These are phyloP conservation scores for Odiellus spinosus DNA, from an alignment of 2,888 invertebrate species.

Conservation along the genomic window DNA sequence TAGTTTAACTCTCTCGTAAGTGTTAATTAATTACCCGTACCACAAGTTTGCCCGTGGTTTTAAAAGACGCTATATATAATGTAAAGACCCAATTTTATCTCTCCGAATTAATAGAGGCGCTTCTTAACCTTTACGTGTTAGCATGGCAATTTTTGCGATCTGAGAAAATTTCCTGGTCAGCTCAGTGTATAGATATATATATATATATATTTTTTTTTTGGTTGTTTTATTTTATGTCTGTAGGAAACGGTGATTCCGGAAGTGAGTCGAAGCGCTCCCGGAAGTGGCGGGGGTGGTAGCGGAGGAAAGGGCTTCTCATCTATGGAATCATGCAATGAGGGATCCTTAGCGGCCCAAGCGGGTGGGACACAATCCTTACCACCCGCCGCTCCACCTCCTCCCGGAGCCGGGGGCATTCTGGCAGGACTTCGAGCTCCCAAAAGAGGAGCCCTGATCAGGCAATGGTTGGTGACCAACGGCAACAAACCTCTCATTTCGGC, in stretches of 20 bases:
- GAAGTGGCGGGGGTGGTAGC: no score
- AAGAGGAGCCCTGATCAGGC: constrained; percentile 9
- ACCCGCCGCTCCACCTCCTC: neutral
- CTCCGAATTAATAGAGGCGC: no score
- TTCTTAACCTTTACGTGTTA: no score
- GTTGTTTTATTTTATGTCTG: neutral
- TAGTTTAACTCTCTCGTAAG: no score
- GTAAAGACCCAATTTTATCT: no score
- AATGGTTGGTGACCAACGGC: constrained; percentile 10
- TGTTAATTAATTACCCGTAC: no score
- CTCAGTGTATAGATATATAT: no score
- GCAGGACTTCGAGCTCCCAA: constrained; percentile 5
- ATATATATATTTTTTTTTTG: no score
- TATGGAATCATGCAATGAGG: neutral
- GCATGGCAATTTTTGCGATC: no score
- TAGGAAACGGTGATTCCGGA: constrained; percentile 7
- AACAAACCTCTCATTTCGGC: constrained; percentile 5
- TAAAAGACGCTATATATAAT: no score
- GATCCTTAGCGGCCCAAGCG: neutral
- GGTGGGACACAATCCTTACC: neutral
- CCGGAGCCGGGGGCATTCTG: neutral
- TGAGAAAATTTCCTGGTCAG: no score
- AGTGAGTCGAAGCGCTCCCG: neutral
- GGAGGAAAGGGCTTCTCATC: neutral
- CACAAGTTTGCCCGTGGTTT: no score